Base-by-base conservation (phyloP, 2,888 invertebrate genomes). In the Nasonovia ribisnigri region DNA sequence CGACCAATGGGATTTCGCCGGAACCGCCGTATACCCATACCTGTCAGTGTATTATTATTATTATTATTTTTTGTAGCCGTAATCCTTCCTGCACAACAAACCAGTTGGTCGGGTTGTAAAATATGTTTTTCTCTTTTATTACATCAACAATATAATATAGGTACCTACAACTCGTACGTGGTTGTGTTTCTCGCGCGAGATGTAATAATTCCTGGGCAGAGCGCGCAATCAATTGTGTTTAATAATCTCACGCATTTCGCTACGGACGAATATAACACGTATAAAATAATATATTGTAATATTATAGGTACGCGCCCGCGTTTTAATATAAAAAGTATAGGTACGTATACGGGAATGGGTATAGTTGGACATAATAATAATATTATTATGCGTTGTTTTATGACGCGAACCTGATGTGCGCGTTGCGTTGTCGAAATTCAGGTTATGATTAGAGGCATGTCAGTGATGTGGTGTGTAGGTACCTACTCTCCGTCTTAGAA, bases 91-190 rank as follows among this genome's bases (percentile, higher is more conserved):
- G n/a, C 60, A 67, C 43, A 36, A 77, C 77, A 77, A 90, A 90
- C 90, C 90, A 67, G 90, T 90, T 90, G 46, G 90, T 67, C 24
- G 48, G 67, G 67, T 90, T 90, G 24, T 67, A 57, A 26, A 89
- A 67, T 90, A 67, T 43, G 20, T 77, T 77, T 77, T 77, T 77
- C 77, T 77, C 77, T 77, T 77, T 77, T 77, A 77, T 77, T 77
- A 36, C 77, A 36, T 77, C 77, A 77, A 77, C 36, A 36, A 77
- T 77, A 77, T 77, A 13, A 16, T 51, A 51, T 46, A 46, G 51
- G 54, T 54, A 77, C 36, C 36, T 77, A 77, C 36, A 36, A 77
- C 77, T 77, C 36, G 20, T 77, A 77, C 20, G 77, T 77, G 36
- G 77, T 77, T 77, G 77, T 77, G 77, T 77, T 77, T 77, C 77